Evolutionary conservation across 2,797 vertebrate species (phyloP), one percentile per base, ranked within the genome.

Genomic region (Coracias cyanogaster): DNA sequence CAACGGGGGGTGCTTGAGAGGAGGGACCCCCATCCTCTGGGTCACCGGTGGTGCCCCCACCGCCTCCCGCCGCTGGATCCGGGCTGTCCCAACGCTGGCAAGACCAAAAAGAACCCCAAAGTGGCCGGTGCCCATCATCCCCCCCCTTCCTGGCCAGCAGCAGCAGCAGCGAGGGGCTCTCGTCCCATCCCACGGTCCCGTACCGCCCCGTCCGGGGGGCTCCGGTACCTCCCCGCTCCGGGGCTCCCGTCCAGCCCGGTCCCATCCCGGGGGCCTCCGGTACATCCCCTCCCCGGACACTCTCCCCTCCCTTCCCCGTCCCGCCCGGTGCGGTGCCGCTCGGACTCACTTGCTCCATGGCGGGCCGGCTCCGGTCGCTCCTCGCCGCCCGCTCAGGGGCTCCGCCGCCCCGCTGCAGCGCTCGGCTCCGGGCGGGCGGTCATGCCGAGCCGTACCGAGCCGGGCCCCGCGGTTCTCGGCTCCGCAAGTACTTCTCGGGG

Each of bases 341-440:
- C 41, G 46, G 9, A 91, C 95, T 94, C 85, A 96, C 95, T 84
- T 83, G 91, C 93, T 96, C 95, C 95, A 96, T 94, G 93, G 46
- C 70, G 82, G 70, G 82, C 69, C 82, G 55, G 49, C 61, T 35
- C 88, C 89, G 35, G 22, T 74, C 74, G 13, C 78, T 89, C 12
- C 69, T 77, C 77, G 46, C 58, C 54, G 67, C 80, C 71, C 52
- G 46, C 45, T 93, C 90, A 94, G 71, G 87, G 94, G 87, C 92
- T 92, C 79, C 69, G 13, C 41, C 86, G 41, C 80, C 83, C 86
- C 92, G 46, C 86, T 78, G 65, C 74, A 16, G 65, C 61, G 65
- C 70, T 89, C 12, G 37, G 96, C 95, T 85, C 95, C 96, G 93
- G 93, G 79, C 93, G 74, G 92, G 88, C 71, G 86, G 71, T 48